Conservation (phyloP, 2,888 invertebrate species). For the Zygothrica quintamaculata region DNA sequence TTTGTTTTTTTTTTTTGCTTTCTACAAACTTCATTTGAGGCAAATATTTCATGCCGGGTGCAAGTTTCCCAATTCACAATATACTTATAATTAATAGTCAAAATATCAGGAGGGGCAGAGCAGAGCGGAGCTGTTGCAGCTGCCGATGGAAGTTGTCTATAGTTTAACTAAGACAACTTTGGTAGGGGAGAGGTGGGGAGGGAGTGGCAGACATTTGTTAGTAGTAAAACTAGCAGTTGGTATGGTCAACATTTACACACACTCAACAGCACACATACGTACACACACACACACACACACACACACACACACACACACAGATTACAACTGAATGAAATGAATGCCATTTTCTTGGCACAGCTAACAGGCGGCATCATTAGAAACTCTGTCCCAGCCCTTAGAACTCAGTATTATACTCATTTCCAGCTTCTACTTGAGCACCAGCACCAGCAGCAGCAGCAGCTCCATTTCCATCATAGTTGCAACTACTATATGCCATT, state of each 20-base stretch:
- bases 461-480: background rate
- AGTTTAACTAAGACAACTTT: too few relatives aligned
- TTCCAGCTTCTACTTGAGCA: background rate
- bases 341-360: slow-evolving; percentile 33
- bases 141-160: too few relatives aligned
- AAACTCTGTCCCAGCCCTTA: too few relatives aligned
- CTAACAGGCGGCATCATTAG: slow-evolving; percentile 22
- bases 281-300: too few relatives aligned
- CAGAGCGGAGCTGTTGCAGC: too few relatives aligned
- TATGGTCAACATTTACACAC: slow-evolving; percentile 37
- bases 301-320: too few relatives aligned
- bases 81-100: background rate
- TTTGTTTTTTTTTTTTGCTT: too few relatives aligned
- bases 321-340: slow-evolving; percentile 21
- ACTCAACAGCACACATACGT: too few relatives aligned
- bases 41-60: background rate
- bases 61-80: background rate
- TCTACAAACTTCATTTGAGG: too few relatives aligned
- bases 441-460: too few relatives aligned
- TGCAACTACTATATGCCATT: slow-evolving; percentile 1
- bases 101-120: too few relatives aligned
- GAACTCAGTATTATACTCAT: background rate
- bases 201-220: slow-evolving; percentile 2
- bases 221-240: slow-evolving; percentile 5
- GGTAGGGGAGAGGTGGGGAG: too few relatives aligned